Evolutionary conservation across 2,113 vertebrate genomes (phyloP), one percentile per base, ranked within the genome.

Genomic region (Cyanoramphus novaezelandiae): DNA sequence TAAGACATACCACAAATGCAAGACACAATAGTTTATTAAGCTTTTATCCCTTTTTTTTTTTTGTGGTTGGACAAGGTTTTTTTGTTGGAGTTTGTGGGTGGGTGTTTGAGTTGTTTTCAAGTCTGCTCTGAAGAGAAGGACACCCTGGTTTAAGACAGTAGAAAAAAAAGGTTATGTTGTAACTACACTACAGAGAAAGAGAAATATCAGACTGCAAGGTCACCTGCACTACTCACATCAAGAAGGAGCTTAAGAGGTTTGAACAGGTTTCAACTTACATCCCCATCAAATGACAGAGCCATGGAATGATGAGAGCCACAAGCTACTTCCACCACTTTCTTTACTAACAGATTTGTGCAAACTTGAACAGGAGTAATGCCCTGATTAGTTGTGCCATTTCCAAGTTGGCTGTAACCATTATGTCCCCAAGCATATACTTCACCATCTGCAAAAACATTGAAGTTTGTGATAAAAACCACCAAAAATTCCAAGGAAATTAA

Each of bases 221-320:
- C 57, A 68, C 53, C 31, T 37, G 63, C 29, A 24, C 13, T 25
- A n/a, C 31, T 78, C 33, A 35, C 72, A 78, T 82, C 47, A 64
- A 64, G 33, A 71, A 80, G 13, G 31, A 94, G 57, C 95, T 88
- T 53, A 93, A 94, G 67, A 92, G 50, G 79, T 70, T 64, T 86
- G 55, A 94, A 82, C 14, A 83, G 39, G 67, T 90, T 91, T 79
- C 79, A 64, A 97, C 99, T 98, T 97, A 99, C 99, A 97, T 99
- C 99, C 89, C 99, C 99, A 75, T 99, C 98, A 95, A 98, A 97
- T 7, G 99, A 99, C 87, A 99, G 96, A 1, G 98, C 99, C 98
- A 99, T 98, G 27, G 99, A 99, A 97, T 99, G 99, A 95, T 99
- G 99, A 31, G 99, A 99, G 63, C 99, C 99, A 98, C 99, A 99